Percentiles rank a stretch among this genome's conserved stretches.
Evolutionary conservation across 2,888 invertebrate species (phyloP).

Genomic region (Parelbella ahira): DNA sequence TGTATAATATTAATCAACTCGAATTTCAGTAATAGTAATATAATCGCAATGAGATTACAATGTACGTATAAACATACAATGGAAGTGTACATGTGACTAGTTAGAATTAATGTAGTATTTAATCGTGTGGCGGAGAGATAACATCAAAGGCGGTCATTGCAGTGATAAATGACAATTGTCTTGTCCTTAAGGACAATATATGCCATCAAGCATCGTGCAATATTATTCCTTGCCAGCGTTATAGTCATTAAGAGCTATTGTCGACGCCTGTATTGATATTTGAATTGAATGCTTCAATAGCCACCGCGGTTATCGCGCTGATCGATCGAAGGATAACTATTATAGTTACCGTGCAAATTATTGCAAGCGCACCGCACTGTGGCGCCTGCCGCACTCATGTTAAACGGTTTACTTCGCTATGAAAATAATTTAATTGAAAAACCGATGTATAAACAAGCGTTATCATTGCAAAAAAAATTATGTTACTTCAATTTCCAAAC

Average conservation of each 20-base stretch:
- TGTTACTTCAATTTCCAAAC: too few species aligned
- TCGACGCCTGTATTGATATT: conserved; percentile 63
- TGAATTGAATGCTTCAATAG: conserved; percentile 72
- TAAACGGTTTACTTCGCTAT: conserved; percentile 3
- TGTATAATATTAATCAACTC: too few species aligned
- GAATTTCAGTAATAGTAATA: too few species aligned
- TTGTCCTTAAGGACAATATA: conserved; percentile 73
- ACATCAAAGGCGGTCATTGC: conserved; percentile 74
- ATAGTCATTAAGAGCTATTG: conserved; percentile 74
- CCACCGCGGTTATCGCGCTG: conserved; percentile 57
- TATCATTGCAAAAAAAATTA: too few species aligned
- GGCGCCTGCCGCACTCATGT: conserved; percentile 7
- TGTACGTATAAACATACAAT: too few species aligned
- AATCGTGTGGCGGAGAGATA: conserved; percentile 58
- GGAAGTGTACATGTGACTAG: too few species aligned
- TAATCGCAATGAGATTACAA: too few species aligned
- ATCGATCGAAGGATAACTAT: conserved; percentile 62
- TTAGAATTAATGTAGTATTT: too few species aligned
- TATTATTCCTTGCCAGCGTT: conserved; percentile 68
- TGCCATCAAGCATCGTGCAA: conserved; percentile 64
- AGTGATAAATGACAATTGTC: conserved; percentile 77
- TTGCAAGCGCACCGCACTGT: conserved; percentile 28
- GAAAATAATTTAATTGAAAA: conserved; percentile 4
- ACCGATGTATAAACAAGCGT: too few species aligned
- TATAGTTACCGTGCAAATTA: conserved; percentile 51